These are phyloP conservation scores for Anarrhichthys ocellatus DNA, from an alignment of 2,113 vertebrate species.

Conservation along the genomic window DNA sequence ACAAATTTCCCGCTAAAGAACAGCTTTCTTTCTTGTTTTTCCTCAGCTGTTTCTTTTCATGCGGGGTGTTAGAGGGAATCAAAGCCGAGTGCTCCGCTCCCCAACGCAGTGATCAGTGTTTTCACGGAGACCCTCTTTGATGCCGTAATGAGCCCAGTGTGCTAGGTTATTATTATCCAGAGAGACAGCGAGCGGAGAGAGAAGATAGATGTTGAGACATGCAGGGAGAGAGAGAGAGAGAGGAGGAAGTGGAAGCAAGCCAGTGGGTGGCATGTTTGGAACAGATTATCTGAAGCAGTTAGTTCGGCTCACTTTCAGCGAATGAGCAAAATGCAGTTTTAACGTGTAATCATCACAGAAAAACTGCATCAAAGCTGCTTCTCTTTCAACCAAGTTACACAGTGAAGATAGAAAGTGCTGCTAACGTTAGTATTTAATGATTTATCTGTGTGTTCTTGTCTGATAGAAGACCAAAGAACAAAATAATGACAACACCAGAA, in stretches of 20 bases:
- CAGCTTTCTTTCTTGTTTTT: slow-evolving; percentile 19
- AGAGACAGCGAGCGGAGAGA: slow-evolving; percentile 43
- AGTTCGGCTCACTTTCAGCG: slow-evolving; percentile 32
- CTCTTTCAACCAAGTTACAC: neutral
- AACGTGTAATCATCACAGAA: neutral
- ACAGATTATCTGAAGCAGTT: slow-evolving; percentile 43
- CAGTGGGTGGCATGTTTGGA: slow-evolving; percentile 52
- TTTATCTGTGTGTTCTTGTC: neutral
- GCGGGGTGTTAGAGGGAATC: slow-evolving; percentile 50
- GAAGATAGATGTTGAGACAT: slow-evolving; percentile 53
- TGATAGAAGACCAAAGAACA: neutral
- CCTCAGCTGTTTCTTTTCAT: slow-evolving; percentile 53
- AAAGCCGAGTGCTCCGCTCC: slow-evolving; percentile 60
- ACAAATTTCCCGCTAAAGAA: slow-evolving; percentile 22
- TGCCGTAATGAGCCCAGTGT: slow-evolving; percentile 68
- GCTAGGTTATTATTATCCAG: slow-evolving; percentile 68
- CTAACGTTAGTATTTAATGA: no score
- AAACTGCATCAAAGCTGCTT: neutral
- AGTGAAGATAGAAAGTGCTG: neutral
- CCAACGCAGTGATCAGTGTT: slow-evolving; percentile 58
- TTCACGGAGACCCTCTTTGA: slow-evolving; percentile 68
- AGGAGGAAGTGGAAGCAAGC: slow-evolving; percentile 44
- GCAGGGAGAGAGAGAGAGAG: slow-evolving; percentile 30
- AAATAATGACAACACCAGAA: neutral
- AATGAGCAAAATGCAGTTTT: slow-evolving; percentile 40